Conservation (phyloP, 1,140 invertebrate genomes). For the Dreissena polymorpha region DNA sequence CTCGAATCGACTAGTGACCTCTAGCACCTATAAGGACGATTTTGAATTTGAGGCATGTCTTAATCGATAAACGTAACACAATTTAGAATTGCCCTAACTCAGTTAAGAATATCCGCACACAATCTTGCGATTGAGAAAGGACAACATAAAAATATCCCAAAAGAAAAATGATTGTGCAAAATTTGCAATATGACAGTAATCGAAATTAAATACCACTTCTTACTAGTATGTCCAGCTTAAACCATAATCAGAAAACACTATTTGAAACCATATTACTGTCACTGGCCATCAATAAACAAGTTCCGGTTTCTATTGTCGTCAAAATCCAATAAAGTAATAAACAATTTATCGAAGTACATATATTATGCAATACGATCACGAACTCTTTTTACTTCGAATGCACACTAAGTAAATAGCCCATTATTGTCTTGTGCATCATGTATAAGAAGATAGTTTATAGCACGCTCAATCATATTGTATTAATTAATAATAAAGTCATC, state of each 20-base stretch:
- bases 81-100: not conserved
- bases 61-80: no score
- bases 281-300: conserved; percentile 8
- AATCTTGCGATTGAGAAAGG: conserved; percentile 5
- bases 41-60: not conserved
- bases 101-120: not conserved
- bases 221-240: not conserved
- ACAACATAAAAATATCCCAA: not conserved
- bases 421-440: no score
- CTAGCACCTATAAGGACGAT: not conserved
- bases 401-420: no score
- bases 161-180: not conserved
- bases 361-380: not conserved
- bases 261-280: conserved; percentile 12
- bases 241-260: not conserved
- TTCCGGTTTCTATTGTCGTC: not conserved
- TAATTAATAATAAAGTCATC: no score
- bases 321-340: not conserved
- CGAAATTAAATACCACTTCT: not conserved
- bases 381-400: no score
- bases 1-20: not conserved
- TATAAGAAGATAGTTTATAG: no score
- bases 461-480: no score
- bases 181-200: not conserved
- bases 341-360: conserved; percentile 7